A percentile compares a stretch with the other conserved stretches of the same genome.
Conservation (phyloP, 1,140 invertebrate genomes). For the Scaptomyza hsui region DNA sequence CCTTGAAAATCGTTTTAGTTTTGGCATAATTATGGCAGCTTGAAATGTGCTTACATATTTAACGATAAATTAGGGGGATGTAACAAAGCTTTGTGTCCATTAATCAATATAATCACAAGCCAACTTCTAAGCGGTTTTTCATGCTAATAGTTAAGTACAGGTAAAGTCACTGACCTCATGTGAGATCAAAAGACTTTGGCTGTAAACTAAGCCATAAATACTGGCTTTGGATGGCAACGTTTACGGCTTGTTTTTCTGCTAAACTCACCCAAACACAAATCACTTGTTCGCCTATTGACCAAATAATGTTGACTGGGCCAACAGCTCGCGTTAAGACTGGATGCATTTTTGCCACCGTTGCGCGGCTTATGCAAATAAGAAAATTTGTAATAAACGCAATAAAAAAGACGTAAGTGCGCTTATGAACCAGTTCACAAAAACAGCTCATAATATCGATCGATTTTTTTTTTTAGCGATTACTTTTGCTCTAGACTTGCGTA, state of each 20-base stretch:
- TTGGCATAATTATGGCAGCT: background rate
- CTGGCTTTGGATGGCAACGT: no score
- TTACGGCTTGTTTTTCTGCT: no score
- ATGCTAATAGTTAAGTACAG: background rate
- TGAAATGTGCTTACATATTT: background rate
- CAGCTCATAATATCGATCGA: background rate
- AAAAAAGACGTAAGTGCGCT: conserved; percentile 11
- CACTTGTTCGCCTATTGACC: conserved; percentile 40
- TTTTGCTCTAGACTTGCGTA: background rate
- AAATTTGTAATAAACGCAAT: background rate
- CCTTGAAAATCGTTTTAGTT: background rate
- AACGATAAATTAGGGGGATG: background rate
- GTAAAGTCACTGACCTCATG: background rate
- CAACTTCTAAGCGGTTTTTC: background rate
- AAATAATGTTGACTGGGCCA: conserved; percentile 20
- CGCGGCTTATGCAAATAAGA: conserved; percentile 21
- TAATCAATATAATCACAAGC: background rate
- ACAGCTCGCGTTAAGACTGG: conserved; percentile 3
- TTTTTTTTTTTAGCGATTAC: background rate
- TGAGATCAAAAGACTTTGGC: background rate
- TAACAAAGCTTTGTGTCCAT: background rate
- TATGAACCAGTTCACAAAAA: conserved; percentile 31
- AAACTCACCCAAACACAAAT: background rate
- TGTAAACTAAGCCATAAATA: background rate
- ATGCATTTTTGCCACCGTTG: conserved; percentile 17